Base-by-base conservation (phyloP, 2,797 vertebrate genomes). In the Sarcoramphus papa region DNA sequence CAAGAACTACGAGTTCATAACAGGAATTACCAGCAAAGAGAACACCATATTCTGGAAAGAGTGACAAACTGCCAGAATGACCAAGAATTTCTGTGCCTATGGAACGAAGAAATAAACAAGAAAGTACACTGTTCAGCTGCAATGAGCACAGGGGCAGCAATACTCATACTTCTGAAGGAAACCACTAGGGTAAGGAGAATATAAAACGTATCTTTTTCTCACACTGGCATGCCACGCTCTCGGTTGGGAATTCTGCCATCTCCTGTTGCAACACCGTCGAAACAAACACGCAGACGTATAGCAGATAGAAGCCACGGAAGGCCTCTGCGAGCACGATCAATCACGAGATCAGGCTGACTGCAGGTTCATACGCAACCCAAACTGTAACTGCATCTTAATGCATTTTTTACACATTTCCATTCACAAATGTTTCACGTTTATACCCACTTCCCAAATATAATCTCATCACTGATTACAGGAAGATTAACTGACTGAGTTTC, bases 1-100 rank as follows among this genome's bases (percentile, higher is more conserved):
- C 75, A 85, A 92, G 64, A 80, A 77, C 48, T 74, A 28, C 0
- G 2, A 80, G 93, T 54, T 68, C 57, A 4, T 57, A 92, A 57
- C 65, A 68, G 59, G 76, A 93, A 95, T 57, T 84, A 78, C 83
- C 57, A 86, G 85, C 76, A 72, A 77, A 86, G 27, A 77, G 57
- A 93, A 64, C 79, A 93, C 35, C 51, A 8, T 19, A 45, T 53
- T 81, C 68, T 62, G 82, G 41, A 51, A 74, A 77, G 33, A 51
- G 62, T 91, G 47, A 76, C 62, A 62, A 92, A 57, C 25, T 74
- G 72, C 43, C 16, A 33, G 22, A 90, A 70, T 14, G 48, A 72
- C 90, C 68, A 70, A 64, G 68, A 72, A 83, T 63, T 76, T 64
- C 85, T 77, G 76, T 47, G 33, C 48, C n/a, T 43, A 3, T 13